Evolutionary conservation across 2,113 vertebrate genomes (phyloP).

Genomic region (Sinocyclocheilus anophthalmus): DNA sequence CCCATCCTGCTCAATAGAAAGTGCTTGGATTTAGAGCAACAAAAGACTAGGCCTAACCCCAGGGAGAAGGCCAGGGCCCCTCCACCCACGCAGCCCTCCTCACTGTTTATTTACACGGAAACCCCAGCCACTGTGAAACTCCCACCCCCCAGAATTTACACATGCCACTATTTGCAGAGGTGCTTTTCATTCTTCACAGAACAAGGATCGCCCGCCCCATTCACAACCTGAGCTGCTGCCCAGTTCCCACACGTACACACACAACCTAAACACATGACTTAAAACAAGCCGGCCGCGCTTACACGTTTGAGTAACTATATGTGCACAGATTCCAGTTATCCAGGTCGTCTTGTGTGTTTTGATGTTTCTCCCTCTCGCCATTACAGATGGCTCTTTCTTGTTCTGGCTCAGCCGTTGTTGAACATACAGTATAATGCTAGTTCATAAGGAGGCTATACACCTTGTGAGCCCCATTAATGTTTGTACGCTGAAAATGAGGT

Average conservation of each 20-base stretch:
- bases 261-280: constrained; percentile 26
- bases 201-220: constrained; percentile 68
- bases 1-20: constrained; percentile 77
- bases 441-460: constrained; percentile 52
- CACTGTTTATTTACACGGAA: constrained; percentile 83
- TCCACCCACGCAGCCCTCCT: constrained; percentile 74
- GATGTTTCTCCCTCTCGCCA: constrained; percentile 28
- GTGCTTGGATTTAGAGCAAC: constrained; percentile 82
- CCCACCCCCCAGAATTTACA: constrained; percentile 75
- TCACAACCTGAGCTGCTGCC: constrained; percentile 52
- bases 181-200: constrained; percentile 79
- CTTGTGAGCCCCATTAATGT: constrained; percentile 54
- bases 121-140: constrained; percentile 73
- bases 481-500: constrained; percentile 57
- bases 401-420: constrained; percentile 22
- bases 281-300: constrained; percentile 24
- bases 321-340: constrained; percentile 38
- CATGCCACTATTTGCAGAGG: constrained; percentile 79
- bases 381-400: constrained; percentile 17
- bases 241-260: constrained; percentile 60
- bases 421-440: constrained; percentile 22
- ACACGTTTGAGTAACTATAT: constrained; percentile 8
- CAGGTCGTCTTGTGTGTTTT: constrained; percentile 37
- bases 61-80: constrained; percentile 56
- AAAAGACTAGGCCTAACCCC: constrained; percentile 78